phyloP scores from a whole-genome alignment of 2,888 invertebrate species.

The Drosophila helvetica region DNA sequence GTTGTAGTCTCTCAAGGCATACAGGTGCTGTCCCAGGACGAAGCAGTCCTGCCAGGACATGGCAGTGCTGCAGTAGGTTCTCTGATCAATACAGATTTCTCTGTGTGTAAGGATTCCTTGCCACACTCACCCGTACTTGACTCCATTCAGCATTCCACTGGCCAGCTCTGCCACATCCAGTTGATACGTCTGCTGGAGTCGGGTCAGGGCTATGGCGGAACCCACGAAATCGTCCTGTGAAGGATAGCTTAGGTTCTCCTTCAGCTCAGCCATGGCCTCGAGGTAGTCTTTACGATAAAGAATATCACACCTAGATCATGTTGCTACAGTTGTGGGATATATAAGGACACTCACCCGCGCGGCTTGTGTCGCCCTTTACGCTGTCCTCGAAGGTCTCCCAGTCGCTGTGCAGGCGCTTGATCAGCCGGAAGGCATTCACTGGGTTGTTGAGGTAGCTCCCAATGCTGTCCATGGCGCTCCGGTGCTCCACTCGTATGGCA shows the following conservation, averaged over 20 bases:
- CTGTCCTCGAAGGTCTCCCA: conserved; percentile 92
- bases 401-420: conserved; percentile 96
- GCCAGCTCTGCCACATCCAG: conserved; percentile 94
- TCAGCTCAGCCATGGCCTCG: conserved; percentile 89
- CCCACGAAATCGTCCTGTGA: conserved; percentile 96
- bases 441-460: conserved; percentile 95
- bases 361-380: conserved; percentile 88
- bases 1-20: conserved; percentile 92
- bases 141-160: conserved; percentile 92
- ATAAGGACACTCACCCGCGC: conserved; percentile 80
- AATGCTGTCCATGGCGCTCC: conserved; percentile 89
- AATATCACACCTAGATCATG: background rate
- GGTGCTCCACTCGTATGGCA: conserved; percentile 90
- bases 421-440: conserved; percentile 96
- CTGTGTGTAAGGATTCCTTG: background rate
- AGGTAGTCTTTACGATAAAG: conserved; percentile 86
- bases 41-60: conserved; percentile 96
- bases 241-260: conserved; percentile 91
- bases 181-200: conserved; percentile 97
- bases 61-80: conserved; percentile 84
- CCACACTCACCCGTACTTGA: conserved; percentile 88
- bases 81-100: background rate
- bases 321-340: background rate
- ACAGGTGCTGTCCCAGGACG: conserved; percentile 96
- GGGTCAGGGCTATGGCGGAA: conserved; percentile 95